phyloP scores from a whole-genome alignment of 2,888 invertebrate genomes.

The Eugnorisma glareosa region DNA sequence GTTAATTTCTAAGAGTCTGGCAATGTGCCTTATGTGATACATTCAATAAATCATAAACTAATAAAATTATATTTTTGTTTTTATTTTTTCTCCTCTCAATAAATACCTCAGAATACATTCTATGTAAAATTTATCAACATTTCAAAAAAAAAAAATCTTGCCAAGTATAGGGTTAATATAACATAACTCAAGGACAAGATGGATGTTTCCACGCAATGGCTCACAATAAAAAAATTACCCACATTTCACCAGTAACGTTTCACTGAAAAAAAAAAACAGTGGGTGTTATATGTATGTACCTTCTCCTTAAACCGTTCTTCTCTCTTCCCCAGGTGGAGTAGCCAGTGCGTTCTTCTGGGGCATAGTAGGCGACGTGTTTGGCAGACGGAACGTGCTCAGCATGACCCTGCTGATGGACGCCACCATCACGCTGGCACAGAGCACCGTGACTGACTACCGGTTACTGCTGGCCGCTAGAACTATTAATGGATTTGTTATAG shows the following conservation, averaged over 20 bases:
- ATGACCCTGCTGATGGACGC: slow-evolving; percentile 89
- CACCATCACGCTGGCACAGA: slow-evolving; percentile 88
- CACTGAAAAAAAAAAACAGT: background rate
- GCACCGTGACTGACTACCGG: slow-evolving; percentile 83
- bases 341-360: slow-evolving; percentile 94
- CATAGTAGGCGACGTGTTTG: slow-evolving; percentile 92
- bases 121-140: too few species aligned
- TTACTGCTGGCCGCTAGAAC: slow-evolving; percentile 89
- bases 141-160: too few species aligned
- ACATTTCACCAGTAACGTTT: background rate
- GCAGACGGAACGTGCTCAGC: slow-evolving; percentile 91
- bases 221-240: too few species aligned
- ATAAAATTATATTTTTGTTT: too few species aligned
- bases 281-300: background rate
- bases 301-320: background rate
- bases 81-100: too few species aligned
- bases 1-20: too few species aligned
- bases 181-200: background rate
- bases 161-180: too few species aligned
- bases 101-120: too few species aligned
- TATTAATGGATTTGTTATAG: slow-evolving; percentile 91
- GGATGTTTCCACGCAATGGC: background rate
- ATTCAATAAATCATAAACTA: too few species aligned
- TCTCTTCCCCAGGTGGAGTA: slow-evolving; percentile 88
- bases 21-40: too few species aligned